These are phyloP conservation scores for Prunella fulvescens DNA, from an alignment of 2,113 vertebrate species.

Conservation along the genomic window DNA sequence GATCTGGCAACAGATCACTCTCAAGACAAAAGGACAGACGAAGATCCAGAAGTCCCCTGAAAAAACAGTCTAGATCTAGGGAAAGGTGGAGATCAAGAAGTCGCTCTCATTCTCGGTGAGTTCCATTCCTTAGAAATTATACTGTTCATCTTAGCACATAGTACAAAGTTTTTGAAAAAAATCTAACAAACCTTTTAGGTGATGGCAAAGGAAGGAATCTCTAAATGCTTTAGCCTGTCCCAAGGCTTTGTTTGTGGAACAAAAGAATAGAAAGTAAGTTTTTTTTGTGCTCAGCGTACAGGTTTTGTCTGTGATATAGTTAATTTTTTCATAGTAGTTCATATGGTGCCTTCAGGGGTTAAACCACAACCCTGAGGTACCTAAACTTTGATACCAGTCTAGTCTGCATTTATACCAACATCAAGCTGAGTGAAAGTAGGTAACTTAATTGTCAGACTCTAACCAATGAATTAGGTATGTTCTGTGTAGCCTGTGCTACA, in stretches of 20 bases:
- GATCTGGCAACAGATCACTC: background rate
- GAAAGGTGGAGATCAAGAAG: background rate
- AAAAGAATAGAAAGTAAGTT: background rate
- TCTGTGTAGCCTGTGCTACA: background rate
- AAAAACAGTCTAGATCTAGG: background rate
- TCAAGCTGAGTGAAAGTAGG: background rate
- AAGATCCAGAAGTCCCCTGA: background rate
- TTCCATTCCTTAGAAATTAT: background rate
- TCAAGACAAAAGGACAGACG: background rate
- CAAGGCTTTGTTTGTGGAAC: background rate
- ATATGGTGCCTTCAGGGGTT: background rate
- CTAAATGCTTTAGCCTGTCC: background rate
- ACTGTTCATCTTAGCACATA: background rate
- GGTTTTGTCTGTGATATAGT: background rate
- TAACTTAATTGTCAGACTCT: background rate
- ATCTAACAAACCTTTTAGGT: background rate
- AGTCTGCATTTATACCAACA: background rate
- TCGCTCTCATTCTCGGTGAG: background rate
- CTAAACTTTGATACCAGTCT: background rate
- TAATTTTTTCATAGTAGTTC: background rate
- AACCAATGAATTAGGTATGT: background rate
- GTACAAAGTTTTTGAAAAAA: background rate
- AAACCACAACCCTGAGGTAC: background rate
- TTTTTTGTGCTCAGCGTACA: background rate
- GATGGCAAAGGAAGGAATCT: background rate